phyloP scores from a whole-genome alignment of 2,113 vertebrate genomes.

The Dissostichus mawsoni region DNA sequence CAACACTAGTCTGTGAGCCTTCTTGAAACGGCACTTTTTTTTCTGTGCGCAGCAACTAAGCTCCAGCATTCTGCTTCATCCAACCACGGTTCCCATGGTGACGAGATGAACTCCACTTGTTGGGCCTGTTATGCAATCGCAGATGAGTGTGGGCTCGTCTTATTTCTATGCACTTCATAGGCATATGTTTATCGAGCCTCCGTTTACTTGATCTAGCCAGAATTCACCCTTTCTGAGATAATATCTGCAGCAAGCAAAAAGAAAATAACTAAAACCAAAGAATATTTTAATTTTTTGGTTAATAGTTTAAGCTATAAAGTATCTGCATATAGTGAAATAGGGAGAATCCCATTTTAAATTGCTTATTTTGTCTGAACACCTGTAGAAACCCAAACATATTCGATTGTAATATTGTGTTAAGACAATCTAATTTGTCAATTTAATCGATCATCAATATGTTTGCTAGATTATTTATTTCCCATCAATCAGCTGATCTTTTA shows the following conservation, averaged over 20 bases:
- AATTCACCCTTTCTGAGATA: background rate
- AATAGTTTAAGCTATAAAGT: background rate
- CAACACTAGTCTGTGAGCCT: slow-evolving; percentile 53
- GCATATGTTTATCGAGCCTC: slow-evolving; percentile 48
- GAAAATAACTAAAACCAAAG: background rate
- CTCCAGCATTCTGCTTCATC: slow-evolving; percentile 75
- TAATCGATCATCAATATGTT: too few relatives aligned
- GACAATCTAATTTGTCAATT: background rate
- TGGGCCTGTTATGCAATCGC: slow-evolving; percentile 80
- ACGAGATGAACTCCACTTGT: slow-evolving; percentile 79
- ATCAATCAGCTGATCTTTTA: background rate
- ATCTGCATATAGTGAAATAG: background rate
- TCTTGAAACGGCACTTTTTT: slow-evolving; percentile 48
- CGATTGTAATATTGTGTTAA: background rate
- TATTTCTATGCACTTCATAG: slow-evolving; percentile 70
- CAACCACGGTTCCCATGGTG: slow-evolving; percentile 80
- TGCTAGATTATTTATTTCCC: background rate
- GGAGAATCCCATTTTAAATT: too few relatives aligned
- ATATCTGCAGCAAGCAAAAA: background rate
- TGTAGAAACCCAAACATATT: background rate
- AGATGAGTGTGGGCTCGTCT: slow-evolving; percentile 80
- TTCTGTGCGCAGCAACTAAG: slow-evolving; percentile 50
- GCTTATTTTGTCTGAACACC: background rate
- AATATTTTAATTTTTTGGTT: background rate
- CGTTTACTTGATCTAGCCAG: slow-evolving; percentile 28